Evolutionary conservation across 2,113 vertebrate species (phyloP), one percentile per base, ranked within the genome.

Genomic region (Nycticebus coucang): DNA sequence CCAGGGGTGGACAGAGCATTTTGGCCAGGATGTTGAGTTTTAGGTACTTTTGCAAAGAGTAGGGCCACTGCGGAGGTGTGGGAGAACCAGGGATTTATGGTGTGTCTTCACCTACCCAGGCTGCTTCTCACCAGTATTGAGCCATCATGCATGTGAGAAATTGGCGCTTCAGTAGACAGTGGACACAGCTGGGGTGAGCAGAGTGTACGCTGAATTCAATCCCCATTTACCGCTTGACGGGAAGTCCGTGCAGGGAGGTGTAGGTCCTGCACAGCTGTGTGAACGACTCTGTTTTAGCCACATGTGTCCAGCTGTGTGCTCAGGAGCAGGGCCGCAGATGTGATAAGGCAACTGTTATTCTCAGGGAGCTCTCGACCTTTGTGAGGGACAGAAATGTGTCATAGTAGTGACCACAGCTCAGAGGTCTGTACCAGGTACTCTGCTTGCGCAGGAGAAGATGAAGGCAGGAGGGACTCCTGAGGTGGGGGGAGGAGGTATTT

Each of bases 351-450:
- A 8, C 53, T 33, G n/a, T 75, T 18, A 55, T 37, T 26, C 9
- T 64, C 71, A 64, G 26, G 69, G 41, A 57, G 7, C 35, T 71
- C 35, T 55, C 33, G 17, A 37, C 74, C 28, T 69, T 75, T 60
- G 5, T 1, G 59, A 45, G 37, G 81, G 19, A 30, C 0, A 17
- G 1, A 11, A 68, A 4, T 57, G 15, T 60, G 18, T 71, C 74
- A 81, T 12, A 55, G 26, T 37, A 19, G 10, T 1, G n/a, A 60
- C 30, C 5, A 9, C 11, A 19, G 21, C 24, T 4, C 71, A 28
- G n/a, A 10, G 2, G 10, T 71, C 71, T 71, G 13, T 21, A 6
- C 17, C 14, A 5, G 26, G 79, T 22, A 8, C 53, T 0, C 0
- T 28, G 71, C 41, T 22, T 68, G 33, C 28, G 24, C 15, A 11